Evolutionary conservation across 2,113 vertebrate species (phyloP), one percentile per base, ranked within the genome.

Genomic region (Melanocharis versteri): DNA sequence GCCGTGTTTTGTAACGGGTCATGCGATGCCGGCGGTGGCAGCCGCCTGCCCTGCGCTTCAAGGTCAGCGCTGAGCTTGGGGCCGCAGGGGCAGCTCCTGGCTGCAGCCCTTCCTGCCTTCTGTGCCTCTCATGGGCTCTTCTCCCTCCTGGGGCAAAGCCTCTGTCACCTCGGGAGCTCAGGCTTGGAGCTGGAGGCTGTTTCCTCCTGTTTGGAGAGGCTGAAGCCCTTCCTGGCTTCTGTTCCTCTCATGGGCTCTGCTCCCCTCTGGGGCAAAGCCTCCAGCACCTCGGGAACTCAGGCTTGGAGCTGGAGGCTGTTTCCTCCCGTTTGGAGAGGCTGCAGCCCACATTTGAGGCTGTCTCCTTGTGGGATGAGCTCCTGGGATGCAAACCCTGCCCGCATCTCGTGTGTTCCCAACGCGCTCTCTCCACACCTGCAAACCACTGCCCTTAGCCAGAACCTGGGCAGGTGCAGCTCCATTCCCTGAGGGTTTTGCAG

Each of bases 331-430:
- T 0, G 7, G 35, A 28, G 42, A 61, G 71, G 51, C 66, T 33
- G 40, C 77, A 71, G 45, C 44, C 8, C 0, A 0, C 8, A 8
- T 21, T 68, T 94, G 3, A 8, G 62, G 48, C 14, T 58, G 19
- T 40, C 2, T 45, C 40, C 54, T 44, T 37, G 47, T 31, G 23
- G 40, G 40, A 8, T 13, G 22, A 22, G 39, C 56, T 81, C 9
- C 45, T n/a, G 50, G 45, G n/a, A 7, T 30, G 27, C 39, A n/a
- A 70, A 50, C 17, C 21, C 37, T 89, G 58, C 33, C 28, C 0
- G 0, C 1, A 0, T 30, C 50, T 50, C 0, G 0, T 37, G 28
- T 47, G 16, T 16, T 3, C 1, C 31, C 0, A 0, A 1, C 23
- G 7, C 1, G 0, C 24, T 11, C 35, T 60, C 26, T 17, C 30